phyloP scores from a whole-genome alignment of 2,797 vertebrate species.

The Danio tinwini region DNA sequence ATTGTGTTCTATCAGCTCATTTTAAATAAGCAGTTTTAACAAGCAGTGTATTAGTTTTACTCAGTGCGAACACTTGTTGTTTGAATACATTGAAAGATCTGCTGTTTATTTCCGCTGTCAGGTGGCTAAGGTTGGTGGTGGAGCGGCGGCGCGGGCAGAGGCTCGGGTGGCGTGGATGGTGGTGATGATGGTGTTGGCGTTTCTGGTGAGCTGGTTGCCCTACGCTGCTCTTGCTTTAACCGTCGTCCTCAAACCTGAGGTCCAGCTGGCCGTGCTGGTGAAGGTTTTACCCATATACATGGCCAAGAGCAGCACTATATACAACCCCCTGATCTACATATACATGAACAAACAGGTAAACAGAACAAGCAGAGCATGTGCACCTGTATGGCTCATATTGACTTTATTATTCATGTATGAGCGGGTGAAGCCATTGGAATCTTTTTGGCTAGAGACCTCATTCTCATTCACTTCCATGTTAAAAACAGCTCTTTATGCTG shows the following conservation, averaged over 20 bases:
- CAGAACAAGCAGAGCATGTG: background rate
- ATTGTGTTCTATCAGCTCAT: too few species aligned
- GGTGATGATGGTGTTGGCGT: constrained; percentile 73
- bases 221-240: constrained; percentile 73
- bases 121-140: constrained; percentile 70
- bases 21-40: too few species aligned
- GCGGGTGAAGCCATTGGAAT: too few species aligned
- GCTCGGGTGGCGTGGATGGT: constrained; percentile 71
- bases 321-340: constrained; percentile 79
- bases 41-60: background rate
- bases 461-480: too few species aligned
- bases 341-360: constrained; percentile 80
- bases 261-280: constrained; percentile 68
- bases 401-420: too few species aligned
- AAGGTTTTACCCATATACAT: constrained; percentile 75
- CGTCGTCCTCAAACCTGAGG: constrained; percentile 66
- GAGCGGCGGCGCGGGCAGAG: constrained; percentile 72
- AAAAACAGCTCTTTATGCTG: too few species aligned
- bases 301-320: constrained; percentile 79
- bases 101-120: constrained; percentile 43
- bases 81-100: background rate
- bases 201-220: constrained; percentile 75
- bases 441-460: too few species aligned
- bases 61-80: background rate
- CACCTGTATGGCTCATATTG: background rate